Evolutionary conservation across 37 sponge, comb jelly and placozoan species (phyloP), one percentile per base, ranked within the genome.

Genomic region (Aplysina aerophoba): DNA sequence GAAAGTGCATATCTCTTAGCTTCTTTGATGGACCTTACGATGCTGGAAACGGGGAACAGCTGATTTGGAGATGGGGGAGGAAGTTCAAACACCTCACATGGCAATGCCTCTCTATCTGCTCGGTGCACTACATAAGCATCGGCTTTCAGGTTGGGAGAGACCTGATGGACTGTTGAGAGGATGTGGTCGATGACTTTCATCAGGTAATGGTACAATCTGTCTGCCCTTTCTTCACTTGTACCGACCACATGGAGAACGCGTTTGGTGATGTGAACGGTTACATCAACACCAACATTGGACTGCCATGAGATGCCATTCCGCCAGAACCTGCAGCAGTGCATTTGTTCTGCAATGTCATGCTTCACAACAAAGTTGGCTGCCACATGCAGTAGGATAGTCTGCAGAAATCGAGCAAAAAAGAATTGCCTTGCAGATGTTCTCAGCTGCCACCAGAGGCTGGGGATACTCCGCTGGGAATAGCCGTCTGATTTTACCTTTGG

Each of bases 51-150:
- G 2, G 53, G 53, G 39, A 75, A 75, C 53, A 25, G 37, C 78
- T 75, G 54, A 15, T 75, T 19, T 11, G 53, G 53, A 24, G 44
- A 53, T 19, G 53, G 78, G 25, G 54, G 13, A 41, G 1, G 39
- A 14, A 24, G 53, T 40, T 75, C n/a, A n/a, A n/a, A n/a, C n/a
- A n/a, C 40, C 21, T 75, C 53, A 44, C 50, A 11, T 25, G 41
- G 21, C 44, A 53, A 1, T 15, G 17, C 78, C 11, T 15, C 12
- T 1, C 38, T 24, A 1, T 40, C 50, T 17, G 71, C 33, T 4
- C 35, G 71, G 33, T 69, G 71, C 16, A 75, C 40, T 5, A 75
- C 41, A 16, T 75, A 75, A 3, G 78, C 78, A 22, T 21, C n/a
- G 41, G 53, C 54, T 22, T 24, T 24, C 37, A 75, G 78, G 22